phyloP scores from a whole-genome alignment of 2,113 vertebrate genomes.

The Myiagra hebetior region DNA sequence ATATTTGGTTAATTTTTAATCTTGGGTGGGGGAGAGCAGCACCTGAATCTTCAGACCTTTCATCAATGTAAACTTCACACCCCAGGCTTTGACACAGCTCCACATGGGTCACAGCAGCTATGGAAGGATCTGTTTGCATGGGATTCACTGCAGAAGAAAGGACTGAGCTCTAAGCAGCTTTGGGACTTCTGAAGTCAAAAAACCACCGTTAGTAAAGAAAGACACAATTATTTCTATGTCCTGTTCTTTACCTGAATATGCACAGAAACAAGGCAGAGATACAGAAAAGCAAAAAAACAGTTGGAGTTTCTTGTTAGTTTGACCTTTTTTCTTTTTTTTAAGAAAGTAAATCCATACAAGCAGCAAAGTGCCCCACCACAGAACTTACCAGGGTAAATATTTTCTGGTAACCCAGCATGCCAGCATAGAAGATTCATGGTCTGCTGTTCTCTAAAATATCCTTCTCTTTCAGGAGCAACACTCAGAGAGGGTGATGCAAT shows the following conservation, averaged over 20 bases:
- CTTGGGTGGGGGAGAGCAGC: accelerated
- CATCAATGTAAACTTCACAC: not conserved
- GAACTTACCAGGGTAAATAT: not conserved
- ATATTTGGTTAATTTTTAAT: not conserved
- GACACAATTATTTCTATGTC: not conserved
- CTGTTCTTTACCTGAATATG: not conserved
- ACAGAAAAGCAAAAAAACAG: not conserved
- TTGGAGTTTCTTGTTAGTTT: not conserved
- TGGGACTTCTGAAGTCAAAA: not conserved
- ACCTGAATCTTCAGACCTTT: not conserved
- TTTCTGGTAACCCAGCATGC: not conserved
- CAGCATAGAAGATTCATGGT: not conserved
- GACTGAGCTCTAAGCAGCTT: not conserved
- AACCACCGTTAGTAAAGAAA: not conserved
- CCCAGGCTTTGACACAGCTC: not conserved
- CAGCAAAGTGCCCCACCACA: not conserved
- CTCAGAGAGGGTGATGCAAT: not conserved
- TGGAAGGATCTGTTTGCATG: not conserved
- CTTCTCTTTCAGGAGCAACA: not conserved
- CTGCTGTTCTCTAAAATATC: not conserved
- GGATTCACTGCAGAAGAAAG: not conserved
- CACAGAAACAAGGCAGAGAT: not conserved
- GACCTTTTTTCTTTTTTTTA: not conserved
- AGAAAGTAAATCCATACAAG: not conserved
- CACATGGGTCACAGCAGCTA: not conserved